Evolutionary conservation across 2,113 vertebrate species (phyloP).

Genomic region (Oncorhynchus tshawytscha): DNA sequence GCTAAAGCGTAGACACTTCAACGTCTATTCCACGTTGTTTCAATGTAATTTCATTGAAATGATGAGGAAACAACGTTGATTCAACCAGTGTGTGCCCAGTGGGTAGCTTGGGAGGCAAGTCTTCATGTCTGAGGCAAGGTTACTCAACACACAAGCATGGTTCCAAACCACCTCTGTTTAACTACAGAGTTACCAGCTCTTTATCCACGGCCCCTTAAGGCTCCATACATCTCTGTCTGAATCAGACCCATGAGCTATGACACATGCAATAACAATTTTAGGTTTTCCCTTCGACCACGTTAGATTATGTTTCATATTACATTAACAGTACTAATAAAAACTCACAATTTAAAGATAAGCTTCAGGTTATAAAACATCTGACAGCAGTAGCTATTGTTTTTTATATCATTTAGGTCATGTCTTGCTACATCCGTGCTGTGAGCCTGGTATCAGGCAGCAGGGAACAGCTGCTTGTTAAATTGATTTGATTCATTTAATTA

Average conservation of each 20-base stretch:
- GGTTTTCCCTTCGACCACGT: conserved; percentile 2
- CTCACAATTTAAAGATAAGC: background rate
- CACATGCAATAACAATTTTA: background rate
- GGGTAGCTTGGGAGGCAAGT: background rate
- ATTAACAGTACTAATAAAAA: background rate
- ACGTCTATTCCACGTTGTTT: no score
- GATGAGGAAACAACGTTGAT: no score
- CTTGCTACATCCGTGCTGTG: background rate
- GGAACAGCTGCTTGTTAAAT: background rate
- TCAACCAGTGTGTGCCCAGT: no score
- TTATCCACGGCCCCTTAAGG: background rate
- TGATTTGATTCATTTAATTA: conserved; percentile 15
- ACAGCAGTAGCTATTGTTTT: background rate
- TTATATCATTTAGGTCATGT: background rate
- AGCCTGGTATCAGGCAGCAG: background rate
- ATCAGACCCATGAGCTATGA: background rate
- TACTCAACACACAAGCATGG: background rate
- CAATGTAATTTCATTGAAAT: no score
- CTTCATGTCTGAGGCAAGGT: no score
- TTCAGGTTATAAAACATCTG: background rate
- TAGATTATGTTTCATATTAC: background rate
- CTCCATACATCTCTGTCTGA: background rate
- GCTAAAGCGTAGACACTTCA: no score
- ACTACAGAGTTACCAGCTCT: background rate
- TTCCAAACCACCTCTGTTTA: background rate